phyloP scores from a whole-genome alignment of 2,888 invertebrate genomes.

The Microchrysa polita region DNA sequence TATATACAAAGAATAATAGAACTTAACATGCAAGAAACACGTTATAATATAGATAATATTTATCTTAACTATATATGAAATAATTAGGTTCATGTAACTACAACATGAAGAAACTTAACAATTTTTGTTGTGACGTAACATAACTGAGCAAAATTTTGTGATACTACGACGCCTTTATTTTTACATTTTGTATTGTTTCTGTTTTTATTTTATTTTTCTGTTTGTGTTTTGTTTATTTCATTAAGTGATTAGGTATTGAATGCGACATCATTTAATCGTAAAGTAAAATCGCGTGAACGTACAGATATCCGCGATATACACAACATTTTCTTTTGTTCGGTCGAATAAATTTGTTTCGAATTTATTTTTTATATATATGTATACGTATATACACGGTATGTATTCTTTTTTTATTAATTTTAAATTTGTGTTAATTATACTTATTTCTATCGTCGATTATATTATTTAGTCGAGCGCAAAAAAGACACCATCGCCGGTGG shows the following conservation, averaged over 20 bases:
- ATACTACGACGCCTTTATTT: slow-evolving; percentile 26
- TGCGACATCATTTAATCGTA: background rate
- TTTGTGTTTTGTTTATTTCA: background rate
- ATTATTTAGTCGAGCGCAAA: slow-evolving; percentile 36
- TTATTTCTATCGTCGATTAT: slow-evolving; percentile 20
- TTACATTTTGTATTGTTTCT: too few species aligned
- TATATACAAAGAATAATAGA: background rate
- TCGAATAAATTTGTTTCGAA: slow-evolving; percentile 17
- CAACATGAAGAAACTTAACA: slow-evolving; percentile 9
- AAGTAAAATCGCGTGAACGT: background rate
- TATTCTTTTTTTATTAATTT: slow-evolving; percentile 1
- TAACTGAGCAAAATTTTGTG: slow-evolving; percentile 39
- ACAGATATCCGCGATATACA: slow-evolving; percentile 4
- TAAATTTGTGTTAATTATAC: background rate
- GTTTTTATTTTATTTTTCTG: slow-evolving; percentile 19
- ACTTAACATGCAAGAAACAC: background rate
- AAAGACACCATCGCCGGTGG: slow-evolving; percentile 34
- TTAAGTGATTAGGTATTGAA: background rate
- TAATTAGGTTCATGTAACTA: background rate
- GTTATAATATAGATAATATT: slow-evolving; percentile 40
- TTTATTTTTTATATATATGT: too few species aligned
- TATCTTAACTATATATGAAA: slow-evolving; percentile 32
- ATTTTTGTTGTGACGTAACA: slow-evolving; percentile 32
- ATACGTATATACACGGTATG: background rate
- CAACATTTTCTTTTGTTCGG: slow-evolving; percentile 20